Conservation (phyloP, 1,140 invertebrate genomes). For the Pogonognathellus flavescens region DNA sequence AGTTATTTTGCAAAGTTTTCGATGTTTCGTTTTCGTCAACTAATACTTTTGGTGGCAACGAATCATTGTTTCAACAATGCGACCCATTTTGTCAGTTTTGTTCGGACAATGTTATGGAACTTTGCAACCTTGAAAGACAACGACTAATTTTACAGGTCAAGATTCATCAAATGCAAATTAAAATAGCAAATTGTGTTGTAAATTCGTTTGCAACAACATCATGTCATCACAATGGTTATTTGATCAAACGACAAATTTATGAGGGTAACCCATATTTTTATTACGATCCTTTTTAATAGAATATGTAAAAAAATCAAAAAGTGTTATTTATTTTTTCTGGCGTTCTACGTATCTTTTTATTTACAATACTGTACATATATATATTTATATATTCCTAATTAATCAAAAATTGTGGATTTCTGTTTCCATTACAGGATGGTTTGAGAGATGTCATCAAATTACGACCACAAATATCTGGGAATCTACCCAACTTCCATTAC, state of each 20-base stretch:
- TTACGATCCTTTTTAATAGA: not conserved
- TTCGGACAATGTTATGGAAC: not conserved
- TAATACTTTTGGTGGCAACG: not conserved
- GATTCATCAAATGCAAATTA: not conserved
- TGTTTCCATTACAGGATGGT: not conserved
- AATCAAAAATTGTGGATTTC: too few relatives aligned
- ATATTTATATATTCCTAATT: too few relatives aligned
- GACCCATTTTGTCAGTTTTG: not conserved
- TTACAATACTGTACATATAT: too few relatives aligned
- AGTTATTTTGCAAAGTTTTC: not conserved
- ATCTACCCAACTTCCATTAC: not conserved
- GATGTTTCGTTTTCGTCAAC: not conserved
- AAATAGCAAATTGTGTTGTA: not conserved
- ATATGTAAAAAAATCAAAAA: too few relatives aligned
- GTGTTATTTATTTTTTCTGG: too few relatives aligned
- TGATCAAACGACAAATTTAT: constrained; percentile 9
- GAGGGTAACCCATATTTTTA: not conserved
- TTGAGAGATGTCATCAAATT: constrained; percentile 15
- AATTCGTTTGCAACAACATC: constrained; percentile 11
- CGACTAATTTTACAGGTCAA: not conserved
- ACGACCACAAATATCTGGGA: not conserved
- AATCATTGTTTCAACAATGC: not conserved
- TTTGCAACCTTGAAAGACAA: not conserved
- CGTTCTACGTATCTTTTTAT: too few relatives aligned
- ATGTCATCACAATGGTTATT: not conserved